phyloP scores from a whole-genome alignment of 2,888 invertebrate genomes.

The Ophioninae sp. region DNA sequence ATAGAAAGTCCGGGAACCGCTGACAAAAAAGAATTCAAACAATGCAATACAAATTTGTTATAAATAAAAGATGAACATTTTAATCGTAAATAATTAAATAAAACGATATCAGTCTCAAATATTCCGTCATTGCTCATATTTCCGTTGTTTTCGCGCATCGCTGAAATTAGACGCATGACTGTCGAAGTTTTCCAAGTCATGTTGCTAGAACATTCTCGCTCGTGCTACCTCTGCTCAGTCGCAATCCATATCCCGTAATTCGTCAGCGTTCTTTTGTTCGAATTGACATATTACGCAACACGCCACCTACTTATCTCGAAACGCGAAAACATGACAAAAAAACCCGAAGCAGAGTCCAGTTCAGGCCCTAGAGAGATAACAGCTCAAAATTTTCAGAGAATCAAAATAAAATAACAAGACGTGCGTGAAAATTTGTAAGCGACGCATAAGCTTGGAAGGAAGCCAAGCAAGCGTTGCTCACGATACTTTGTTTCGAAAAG shows the following conservation, averaged over 20 bases:
- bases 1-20: too few species aligned
- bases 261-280: slow-evolving; percentile 43
- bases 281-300: slow-evolving; percentile 14
- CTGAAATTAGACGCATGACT: slow-evolving; percentile 39
- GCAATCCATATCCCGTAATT: slow-evolving; percentile 37
- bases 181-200: slow-evolving; percentile 15
- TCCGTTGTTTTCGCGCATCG: slow-evolving; percentile 47
- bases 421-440: not conserved
- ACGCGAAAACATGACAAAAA: not conserved
- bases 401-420: not conserved
- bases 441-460: slow-evolving; percentile 2
- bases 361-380: not conserved
- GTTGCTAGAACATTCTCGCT: slow-evolving; percentile 26
- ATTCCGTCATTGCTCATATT: slow-evolving; percentile 33
- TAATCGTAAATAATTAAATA: not conserved
- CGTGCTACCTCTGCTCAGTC: not conserved
- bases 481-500: slow-evolving; percentile 62
- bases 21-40: not conserved
- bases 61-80: not conserved
- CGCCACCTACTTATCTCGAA: slow-evolving; percentile 30
- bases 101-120: slow-evolving; percentile 2
- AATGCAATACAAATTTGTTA: not conserved
- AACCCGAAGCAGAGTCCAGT: not conserved
- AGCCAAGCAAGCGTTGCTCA: not conserved
- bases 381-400: slow-evolving; percentile 27